Base-by-base conservation (phyloP, 37 sponge, comb jelly and placozoan species). In the Oscarella lobularis region DNA sequence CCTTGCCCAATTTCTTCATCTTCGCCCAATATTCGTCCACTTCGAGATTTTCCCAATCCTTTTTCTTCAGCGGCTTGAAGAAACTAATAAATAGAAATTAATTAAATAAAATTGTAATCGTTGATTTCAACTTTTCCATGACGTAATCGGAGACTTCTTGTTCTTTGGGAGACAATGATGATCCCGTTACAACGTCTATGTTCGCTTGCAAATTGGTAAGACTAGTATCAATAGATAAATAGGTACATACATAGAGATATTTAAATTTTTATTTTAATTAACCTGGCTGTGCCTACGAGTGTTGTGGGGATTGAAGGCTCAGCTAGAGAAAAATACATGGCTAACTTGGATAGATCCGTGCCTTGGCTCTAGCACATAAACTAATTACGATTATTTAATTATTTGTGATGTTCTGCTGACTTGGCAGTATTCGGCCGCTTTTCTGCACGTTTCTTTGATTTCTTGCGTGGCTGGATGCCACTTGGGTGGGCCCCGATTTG, bases 381-480 rank as follows among this genome's bases (percentile, higher is more conserved):
- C 60, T 48, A 27, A 27, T 48, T 9, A 48, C 20, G 60, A 27
- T 48, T 48, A 20, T 48, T 20, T 48, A 20, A 27, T 48, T 48
- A 20, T 48, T 20, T 48, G 14, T 48, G 60, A 27, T 48, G 20
- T 20, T 20, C 14, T 48, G 20, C 29, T 31, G 5, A n/a, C 71
- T 5, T 30, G 30, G 48, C 93, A 92, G 72, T 85, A 90, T 31
- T 71, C 67, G 5, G 77, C 86, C 69, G 96, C 96, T 39, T 82
- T 33, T 35, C 2, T 2, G 37, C 86, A 88, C 33, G 91, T 89
- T 33, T 78, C 41, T 60, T 75, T 88, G 0, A 90, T 90, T 5
- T 88, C 89, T 2, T 66, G 65, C 0, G 67, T 39, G 0, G 91
- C 88, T 33, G 96, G 92, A 74, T 95, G 96, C 95, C 95, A 94